phyloP scores from a whole-genome alignment of 2,113 vertebrate genomes.

The Ivindomyrus marchei region DNA sequence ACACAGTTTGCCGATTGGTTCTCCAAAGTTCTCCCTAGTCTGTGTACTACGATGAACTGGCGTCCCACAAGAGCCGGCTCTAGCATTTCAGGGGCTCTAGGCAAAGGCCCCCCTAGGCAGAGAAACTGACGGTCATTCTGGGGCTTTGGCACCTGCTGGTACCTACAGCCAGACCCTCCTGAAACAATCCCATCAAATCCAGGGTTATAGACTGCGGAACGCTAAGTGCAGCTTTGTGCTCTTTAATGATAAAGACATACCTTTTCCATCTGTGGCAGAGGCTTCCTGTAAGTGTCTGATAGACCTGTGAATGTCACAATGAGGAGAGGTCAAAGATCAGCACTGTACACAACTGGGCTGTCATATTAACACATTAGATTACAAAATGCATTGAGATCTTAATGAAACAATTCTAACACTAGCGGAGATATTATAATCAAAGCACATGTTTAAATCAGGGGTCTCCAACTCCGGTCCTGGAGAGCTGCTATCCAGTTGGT shows the following conservation, averaged over 20 bases:
- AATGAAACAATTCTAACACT: not conserved
- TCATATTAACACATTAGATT: not conserved
- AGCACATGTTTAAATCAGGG: not conserved
- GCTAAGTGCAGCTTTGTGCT: not conserved
- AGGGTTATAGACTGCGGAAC: not conserved
- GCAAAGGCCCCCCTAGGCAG: not conserved
- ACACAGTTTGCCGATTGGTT: not conserved
- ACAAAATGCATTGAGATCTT: not conserved
- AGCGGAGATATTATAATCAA: not conserved
- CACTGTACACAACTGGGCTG: not conserved
- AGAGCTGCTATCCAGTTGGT: no score
- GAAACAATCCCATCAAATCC: not conserved
- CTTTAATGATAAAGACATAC: slow-evolving; percentile 44
- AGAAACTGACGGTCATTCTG: not conserved
- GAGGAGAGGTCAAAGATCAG: not conserved
- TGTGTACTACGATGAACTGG: not conserved
- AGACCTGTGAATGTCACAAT: slow-evolving; percentile 56
- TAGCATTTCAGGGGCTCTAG: not conserved
- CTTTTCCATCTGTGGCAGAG: slow-evolving; percentile 81
- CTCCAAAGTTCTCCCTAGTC: not conserved
- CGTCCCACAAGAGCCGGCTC: not conserved
- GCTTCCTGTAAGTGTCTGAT: slow-evolving; percentile 82
- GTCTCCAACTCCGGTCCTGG: no score
- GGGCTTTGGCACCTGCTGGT: no score
- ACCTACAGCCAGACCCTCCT: not conserved